phyloP scores from a whole-genome alignment of 1,140 invertebrate genomes.

The Potamilus streckersoni region DNA sequence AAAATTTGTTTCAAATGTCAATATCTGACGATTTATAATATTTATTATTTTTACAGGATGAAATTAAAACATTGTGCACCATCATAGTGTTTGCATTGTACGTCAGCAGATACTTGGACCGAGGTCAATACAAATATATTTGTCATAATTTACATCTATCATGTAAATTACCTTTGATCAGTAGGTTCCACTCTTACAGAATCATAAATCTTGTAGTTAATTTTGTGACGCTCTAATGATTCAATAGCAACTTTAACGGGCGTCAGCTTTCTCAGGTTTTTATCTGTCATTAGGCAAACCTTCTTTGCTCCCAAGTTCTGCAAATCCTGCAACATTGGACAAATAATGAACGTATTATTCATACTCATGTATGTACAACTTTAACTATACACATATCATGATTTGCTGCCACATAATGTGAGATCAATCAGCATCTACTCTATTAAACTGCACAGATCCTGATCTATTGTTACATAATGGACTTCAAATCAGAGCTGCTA shows the following conservation, averaged over 20 bases:
- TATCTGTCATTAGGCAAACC: slow-evolving; percentile 87
- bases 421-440: no score
- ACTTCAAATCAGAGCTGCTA: no score
- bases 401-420: no score
- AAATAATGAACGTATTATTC: no score
- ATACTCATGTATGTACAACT: no score
- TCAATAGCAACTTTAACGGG: slow-evolving; percentile 67
- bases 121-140: background rate
- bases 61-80: no score
- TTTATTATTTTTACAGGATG: background rate
- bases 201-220: slow-evolving; percentile 84
- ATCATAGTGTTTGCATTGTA: background rate
- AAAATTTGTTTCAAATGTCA: background rate
- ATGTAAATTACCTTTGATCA: slow-evolving; percentile 76
- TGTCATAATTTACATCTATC: background rate
- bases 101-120: background rate
- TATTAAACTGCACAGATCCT: no score
- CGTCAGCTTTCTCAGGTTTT: slow-evolving; percentile 38
- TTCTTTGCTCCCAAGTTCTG: slow-evolving; percentile 81
- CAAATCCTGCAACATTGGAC: slow-evolving; percentile 75
- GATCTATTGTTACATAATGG: no score
- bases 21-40: background rate
- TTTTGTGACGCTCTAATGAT: slow-evolving; percentile 78
- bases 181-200: slow-evolving; percentile 87
- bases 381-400: no score